Evolutionary conservation across 2,113 vertebrate species (phyloP).

Genomic region (Salminus brasiliensis): DNA sequence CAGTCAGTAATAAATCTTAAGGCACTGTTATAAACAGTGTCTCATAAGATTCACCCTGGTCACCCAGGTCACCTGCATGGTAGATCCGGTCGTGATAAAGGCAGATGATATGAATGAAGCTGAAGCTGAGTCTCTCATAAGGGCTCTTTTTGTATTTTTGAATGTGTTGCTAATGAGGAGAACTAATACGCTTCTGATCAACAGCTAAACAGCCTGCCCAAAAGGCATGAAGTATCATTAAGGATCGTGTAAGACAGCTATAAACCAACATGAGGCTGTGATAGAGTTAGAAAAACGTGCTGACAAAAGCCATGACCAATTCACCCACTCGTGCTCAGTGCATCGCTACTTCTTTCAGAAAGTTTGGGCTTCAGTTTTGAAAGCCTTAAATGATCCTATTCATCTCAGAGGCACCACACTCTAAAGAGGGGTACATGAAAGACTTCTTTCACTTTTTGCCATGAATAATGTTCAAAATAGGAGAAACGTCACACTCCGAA

Average conservation of each 20-base stretch:
- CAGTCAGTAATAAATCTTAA: too few species aligned
- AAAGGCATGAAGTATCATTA: constrained; percentile 10
- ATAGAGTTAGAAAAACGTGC: too few species aligned
- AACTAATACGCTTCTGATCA: neutral
- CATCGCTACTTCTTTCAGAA: neutral
- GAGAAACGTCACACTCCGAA: constrained; percentile 9
- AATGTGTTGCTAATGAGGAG: neutral
- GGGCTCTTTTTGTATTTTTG: neutral
- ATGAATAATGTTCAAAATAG: constrained; percentile 30
- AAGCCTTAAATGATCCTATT: neutral
- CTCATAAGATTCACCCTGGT: too few species aligned
- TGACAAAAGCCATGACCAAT: neutral
- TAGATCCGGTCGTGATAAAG: neutral
- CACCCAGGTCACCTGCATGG: too few species aligned
- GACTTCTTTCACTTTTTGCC: constrained; percentile 4
- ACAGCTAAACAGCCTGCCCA: neutral
- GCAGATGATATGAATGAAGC: neutral
- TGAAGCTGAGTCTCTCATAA: neutral
- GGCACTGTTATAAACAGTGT: neutral
- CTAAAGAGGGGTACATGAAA: constrained; percentile 12
- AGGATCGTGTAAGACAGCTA: too few species aligned
- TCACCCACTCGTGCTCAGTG: neutral
- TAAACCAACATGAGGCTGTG: too few species aligned
- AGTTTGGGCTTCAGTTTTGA: constrained; percentile 5
- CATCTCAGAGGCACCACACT: neutral